These are phyloP conservation scores for Eurosta solidaginis DNA, from an alignment of 1,140 invertebrate species.

Conservation along the genomic window DNA sequence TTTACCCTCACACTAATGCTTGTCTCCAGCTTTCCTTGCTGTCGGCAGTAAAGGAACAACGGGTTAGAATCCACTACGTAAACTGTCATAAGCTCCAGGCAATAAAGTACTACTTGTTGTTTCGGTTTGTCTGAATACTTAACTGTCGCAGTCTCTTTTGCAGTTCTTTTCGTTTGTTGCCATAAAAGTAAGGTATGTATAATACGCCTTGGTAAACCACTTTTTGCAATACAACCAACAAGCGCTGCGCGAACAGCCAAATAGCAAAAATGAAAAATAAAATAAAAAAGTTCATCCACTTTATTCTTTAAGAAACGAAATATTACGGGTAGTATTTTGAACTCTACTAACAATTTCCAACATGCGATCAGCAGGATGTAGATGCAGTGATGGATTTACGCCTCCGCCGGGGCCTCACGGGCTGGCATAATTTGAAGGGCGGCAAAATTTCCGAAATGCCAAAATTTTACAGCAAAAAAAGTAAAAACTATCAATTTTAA, in stretches of 20 bases:
- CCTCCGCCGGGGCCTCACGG: too few relatives aligned
- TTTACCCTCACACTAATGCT: not conserved
- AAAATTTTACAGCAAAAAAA: too few relatives aligned
- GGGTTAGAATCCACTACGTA: not conserved
- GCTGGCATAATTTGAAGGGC: too few relatives aligned
- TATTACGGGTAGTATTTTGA: not conserved
- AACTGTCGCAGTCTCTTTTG: not conserved
- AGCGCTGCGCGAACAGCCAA: not conserved
- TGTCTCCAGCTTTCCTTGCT: not conserved
- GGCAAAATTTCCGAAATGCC: too few relatives aligned
- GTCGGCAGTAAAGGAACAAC: not conserved
- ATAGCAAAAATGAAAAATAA: not conserved
- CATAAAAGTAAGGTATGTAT: not conserved
- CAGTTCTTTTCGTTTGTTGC: not conserved
- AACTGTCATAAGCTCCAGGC: not conserved
- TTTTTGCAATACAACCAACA: not conserved
- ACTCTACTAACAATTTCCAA: not conserved
- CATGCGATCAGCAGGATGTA: not conserved
- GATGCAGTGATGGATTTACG: too few relatives aligned
- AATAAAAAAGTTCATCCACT: not conserved
- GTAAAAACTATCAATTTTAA: too few relatives aligned
- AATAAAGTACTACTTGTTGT: conserved; percentile 7
- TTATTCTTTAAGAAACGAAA: not conserved
- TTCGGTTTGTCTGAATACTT: not conserved
- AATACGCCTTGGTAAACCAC: not conserved